Evolutionary conservation across 2,113 vertebrate species (phyloP).

Genomic region (Synchiropus splendidus): DNA sequence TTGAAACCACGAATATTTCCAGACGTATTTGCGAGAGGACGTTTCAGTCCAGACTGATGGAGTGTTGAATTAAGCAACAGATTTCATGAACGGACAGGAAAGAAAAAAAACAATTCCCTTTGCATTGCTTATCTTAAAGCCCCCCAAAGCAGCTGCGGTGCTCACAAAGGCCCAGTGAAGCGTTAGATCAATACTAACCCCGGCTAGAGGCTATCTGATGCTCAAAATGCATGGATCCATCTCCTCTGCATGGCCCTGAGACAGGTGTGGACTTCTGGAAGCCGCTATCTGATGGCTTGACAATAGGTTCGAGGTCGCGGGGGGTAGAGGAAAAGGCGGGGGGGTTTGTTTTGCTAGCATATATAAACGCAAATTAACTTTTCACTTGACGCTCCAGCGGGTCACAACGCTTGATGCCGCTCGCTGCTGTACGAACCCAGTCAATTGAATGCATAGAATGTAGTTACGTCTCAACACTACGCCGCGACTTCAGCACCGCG

Average conservation of each 20-base stretch:
- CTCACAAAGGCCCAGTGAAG: conserved; percentile 63
- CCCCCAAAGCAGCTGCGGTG: conserved; percentile 63
- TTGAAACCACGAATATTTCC: conserved; percentile 36
- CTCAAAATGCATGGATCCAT: conserved; percentile 64
- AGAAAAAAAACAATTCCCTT: conserved; percentile 47
- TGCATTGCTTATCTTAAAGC: conserved; percentile 66
- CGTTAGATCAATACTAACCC: conserved; percentile 72
- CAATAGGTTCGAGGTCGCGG: conserved; percentile 40
- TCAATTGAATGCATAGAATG: no score
- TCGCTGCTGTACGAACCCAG: conserved; percentile 6
- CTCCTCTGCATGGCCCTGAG: conserved; percentile 65
- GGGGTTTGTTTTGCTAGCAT: conserved; percentile 42
- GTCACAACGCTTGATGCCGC: conserved; percentile 33
- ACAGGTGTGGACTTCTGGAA: conserved; percentile 65
- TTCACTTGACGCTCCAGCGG: conserved; percentile 43
- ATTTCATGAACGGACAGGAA: conserved; percentile 39
- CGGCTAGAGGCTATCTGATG: conserved; percentile 67
- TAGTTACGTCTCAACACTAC: no score
- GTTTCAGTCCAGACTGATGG: conserved; percentile 53
- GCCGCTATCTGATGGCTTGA: conserved; percentile 64
- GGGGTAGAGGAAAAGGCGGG: conserved; percentile 20
- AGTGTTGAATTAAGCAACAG: conserved; percentile 61
- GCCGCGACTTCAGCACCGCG: no score
- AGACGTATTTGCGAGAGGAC: conserved; percentile 51
- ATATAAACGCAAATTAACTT: conserved; percentile 61